Percentiles rank a stretch among this genome's conserved stretches.
Conservation (phyloP, 2,888 invertebrate species). For the Ophion costatus region DNA sequence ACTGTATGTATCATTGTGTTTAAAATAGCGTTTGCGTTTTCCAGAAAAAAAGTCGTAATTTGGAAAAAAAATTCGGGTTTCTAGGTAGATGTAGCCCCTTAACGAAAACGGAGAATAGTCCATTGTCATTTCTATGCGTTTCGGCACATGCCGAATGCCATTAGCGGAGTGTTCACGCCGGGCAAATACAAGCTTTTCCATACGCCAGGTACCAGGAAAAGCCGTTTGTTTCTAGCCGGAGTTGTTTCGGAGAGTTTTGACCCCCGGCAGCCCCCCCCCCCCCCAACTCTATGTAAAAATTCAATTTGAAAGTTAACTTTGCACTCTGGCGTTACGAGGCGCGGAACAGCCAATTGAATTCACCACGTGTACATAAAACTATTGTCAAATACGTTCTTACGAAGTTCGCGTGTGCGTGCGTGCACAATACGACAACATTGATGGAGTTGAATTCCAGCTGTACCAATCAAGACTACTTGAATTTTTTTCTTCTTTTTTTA, state of each 20-base stretch:
- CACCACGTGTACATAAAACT: slow-evolving; percentile 27
- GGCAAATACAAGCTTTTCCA: slow-evolving; percentile 20
- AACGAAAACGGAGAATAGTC: background rate
- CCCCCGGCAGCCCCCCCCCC: slow-evolving; percentile 4
- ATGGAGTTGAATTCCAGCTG: background rate
- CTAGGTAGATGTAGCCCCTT: too few species aligned
- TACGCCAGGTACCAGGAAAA: slow-evolving; percentile 2
- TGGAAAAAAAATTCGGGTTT: too few species aligned
- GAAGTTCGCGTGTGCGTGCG: background rate
- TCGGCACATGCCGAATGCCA: background rate
- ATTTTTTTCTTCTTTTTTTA: background rate
- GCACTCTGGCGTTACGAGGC: slow-evolving; percentile 65
- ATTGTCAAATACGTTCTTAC: background rate
- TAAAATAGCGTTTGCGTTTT: too few species aligned
- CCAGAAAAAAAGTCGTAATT: too few species aligned
- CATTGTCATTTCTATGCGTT: background rate
- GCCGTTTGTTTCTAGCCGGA: slow-evolving; percentile 24
- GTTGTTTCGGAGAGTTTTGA: slow-evolving; percentile 33
- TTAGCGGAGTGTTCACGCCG: background rate
- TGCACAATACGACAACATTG: background rate
- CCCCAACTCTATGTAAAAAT: slow-evolving; percentile 71
- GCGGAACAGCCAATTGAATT: slow-evolving; percentile 41
- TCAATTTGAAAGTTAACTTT: slow-evolving; percentile 74
- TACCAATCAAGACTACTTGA: background rate
- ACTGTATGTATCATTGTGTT: too few species aligned